phyloP scores from a whole-genome alignment of 1,140 invertebrate species.

The Drosophila lini region DNA sequence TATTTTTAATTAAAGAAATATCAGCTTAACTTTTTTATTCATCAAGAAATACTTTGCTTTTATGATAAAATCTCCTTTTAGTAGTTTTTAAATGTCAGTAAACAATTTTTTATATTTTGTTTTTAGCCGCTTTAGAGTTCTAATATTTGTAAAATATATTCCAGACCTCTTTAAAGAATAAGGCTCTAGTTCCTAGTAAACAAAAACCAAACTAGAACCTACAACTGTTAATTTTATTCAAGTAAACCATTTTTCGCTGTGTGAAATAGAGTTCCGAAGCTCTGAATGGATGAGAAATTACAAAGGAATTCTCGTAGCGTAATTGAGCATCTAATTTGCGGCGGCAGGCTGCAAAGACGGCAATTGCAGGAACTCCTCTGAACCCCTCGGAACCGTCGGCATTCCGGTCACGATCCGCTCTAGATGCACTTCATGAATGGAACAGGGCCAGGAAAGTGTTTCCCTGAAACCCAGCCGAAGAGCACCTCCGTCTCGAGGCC shows the following conservation, averaged over 20 bases:
- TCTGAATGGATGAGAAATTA: slow-evolving; percentile 56
- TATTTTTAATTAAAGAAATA: no score
- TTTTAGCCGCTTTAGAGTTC: no score
- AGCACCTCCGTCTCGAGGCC: slow-evolving; percentile 36
- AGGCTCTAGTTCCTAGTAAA: not conserved
- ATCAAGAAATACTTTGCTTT: no score
- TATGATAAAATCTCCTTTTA: no score
- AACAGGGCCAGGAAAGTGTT: slow-evolving; percentile 69
- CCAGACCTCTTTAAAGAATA: no score
- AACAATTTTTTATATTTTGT: no score
- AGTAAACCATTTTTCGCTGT: not conserved
- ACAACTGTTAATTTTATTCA: not conserved
- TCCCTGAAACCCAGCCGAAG: slow-evolving; percentile 58
- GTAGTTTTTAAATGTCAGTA: no score
- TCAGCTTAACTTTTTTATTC: no score
- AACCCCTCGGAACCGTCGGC: slow-evolving; percentile 7
- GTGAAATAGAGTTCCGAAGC: slow-evolving; percentile 1
- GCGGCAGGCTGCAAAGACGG: slow-evolving; percentile 53
- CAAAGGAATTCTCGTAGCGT: slow-evolving; percentile 62
- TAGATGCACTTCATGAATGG: slow-evolving; percentile 69
- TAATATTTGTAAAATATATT: no score
- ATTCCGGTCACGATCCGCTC: slow-evolving; percentile 30
- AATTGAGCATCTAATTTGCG: slow-evolving; percentile 81
- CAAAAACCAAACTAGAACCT: not conserved
- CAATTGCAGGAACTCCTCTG: slow-evolving; percentile 46